Evolutionary conservation across 1,140 invertebrate genomes (phyloP), one percentile per base, ranked within the genome.

Genomic region (Diprion similis): DNA sequence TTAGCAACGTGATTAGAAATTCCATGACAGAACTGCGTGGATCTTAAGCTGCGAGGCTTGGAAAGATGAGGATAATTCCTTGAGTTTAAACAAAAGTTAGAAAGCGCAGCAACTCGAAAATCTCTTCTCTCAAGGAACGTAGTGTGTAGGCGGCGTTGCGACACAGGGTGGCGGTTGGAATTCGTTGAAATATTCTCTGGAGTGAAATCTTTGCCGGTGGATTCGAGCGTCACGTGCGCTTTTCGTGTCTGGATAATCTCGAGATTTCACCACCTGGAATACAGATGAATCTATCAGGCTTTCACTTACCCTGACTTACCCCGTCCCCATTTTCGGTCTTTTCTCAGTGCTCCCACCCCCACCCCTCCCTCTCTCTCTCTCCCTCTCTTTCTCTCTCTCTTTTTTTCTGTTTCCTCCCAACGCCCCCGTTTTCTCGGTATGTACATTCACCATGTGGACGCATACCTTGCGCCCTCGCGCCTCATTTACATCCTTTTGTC

Each of bases 241-340:
- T 37, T 46, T 66, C n/a, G 71, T 71, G 73, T 74, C 71, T 68
- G 74, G 81, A 82, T 83, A 83, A 83, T 82, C 81, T 78, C 69
- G 64, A 79, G 81, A 79, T 82, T 80, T 80, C 80, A 79, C 76
- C 76, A 71, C 68, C 71, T 72, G 74, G 81, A 83, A 83, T 82
- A 83, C 81, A 79, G 75, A 82, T 82, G 81, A 83, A 82, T 82
- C 81, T 79, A 79, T 81, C 78, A 76, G 75, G 71, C 73, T 76
- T 80, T 80, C 80, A 78, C 79, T 78, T 79, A 76, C 66, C 72
- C 59, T 19, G 72, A 47, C 79, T 47, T 72, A 74, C 71, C 64
- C 66, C 19, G 48, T 66, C 37, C 4, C 10, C 66, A 46, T 59
- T 18, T 64, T 73, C 71, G 8, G 67, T 24, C 67, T 48, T 72